Percentiles rank a stretch among this genome's conserved stretches.
These are phyloP conservation scores for Vulpes vulpes DNA, from an alignment of 2,113 vertebrate species.

Conservation along the genomic window DNA sequence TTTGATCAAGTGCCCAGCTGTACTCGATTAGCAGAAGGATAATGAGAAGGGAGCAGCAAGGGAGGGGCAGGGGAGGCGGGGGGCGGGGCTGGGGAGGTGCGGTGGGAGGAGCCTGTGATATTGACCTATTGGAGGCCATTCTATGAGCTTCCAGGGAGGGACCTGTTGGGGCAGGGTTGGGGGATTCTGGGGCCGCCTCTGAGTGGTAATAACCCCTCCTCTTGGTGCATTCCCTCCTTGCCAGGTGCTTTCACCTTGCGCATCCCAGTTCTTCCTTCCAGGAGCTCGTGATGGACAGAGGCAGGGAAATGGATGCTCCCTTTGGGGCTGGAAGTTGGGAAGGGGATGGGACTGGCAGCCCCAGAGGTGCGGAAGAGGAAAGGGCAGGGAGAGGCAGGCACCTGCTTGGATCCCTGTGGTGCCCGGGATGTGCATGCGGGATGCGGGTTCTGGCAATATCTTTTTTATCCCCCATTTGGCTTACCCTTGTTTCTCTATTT, in stretches of 20 bases:
- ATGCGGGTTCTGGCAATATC: rapidly evolving
- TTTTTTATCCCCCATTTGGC: background rate
- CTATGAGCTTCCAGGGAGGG: background rate
- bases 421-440: background rate
- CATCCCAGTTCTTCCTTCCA: background rate
- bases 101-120: background rate
- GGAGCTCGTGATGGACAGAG: background rate
- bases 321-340: background rate
- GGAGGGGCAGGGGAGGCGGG: background rate
- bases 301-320: background rate
- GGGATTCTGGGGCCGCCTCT: background rate
- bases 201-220: background rate
- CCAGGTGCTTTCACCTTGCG: background rate
- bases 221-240: background rate
- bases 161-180: background rate
- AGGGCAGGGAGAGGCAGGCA: too few relatives aligned
- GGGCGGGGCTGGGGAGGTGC: background rate
- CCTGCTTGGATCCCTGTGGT: rapidly evolving
- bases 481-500: background rate
- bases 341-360: background rate
- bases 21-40: constrained; percentile 70
- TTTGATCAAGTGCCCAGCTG: constrained; percentile 76
- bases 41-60: constrained; percentile 60
- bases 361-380: background rate
- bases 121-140: background rate